Conservation (phyloP, 2,797 vertebrate genomes). For the Phoebastria nigripes region DNA sequence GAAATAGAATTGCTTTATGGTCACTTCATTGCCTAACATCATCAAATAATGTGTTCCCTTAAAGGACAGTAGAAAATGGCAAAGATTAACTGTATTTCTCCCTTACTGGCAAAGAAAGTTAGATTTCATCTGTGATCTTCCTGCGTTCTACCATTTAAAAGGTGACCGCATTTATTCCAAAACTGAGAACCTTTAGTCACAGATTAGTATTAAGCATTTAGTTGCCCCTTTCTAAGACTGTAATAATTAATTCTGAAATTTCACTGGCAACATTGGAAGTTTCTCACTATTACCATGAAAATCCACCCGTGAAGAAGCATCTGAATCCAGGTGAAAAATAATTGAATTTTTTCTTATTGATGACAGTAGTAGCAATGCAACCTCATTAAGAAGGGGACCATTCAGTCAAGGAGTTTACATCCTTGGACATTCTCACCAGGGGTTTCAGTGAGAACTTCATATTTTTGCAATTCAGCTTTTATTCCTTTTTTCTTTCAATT, state of each 20-base stretch:
- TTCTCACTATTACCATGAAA: constrained; percentile 50
- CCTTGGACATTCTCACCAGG: not conserved
- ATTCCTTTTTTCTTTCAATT: not conserved
- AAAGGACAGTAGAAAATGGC: not conserved
- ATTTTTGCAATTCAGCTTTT: not conserved
- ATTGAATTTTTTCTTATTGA: constrained; percentile 47
- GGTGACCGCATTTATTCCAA: not conserved
- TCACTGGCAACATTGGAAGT: constrained; percentile 32
- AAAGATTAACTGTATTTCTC: not conserved
- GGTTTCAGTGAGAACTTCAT: not conserved
- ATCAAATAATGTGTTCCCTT: not conserved
- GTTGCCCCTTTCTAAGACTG: constrained; percentile 23
- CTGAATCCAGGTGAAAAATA: constrained; percentile 41
- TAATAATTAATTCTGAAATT: constrained; percentile 58
- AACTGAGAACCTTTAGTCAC: not conserved
- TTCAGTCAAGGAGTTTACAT: constrained; percentile 4
- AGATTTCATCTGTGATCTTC: not conserved
- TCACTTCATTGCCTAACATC: not conserved
- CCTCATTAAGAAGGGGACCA: constrained; percentile 24
- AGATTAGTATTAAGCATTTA: not conserved
- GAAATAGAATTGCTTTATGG: not conserved
- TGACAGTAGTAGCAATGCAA: constrained; percentile 26
- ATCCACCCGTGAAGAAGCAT: constrained; percentile 22
- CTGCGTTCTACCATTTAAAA: not conserved
- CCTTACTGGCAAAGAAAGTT: not conserved